Base-by-base conservation (phyloP, 64 coral and sea anemone genomes). In the Porites australiensis region DNA sequence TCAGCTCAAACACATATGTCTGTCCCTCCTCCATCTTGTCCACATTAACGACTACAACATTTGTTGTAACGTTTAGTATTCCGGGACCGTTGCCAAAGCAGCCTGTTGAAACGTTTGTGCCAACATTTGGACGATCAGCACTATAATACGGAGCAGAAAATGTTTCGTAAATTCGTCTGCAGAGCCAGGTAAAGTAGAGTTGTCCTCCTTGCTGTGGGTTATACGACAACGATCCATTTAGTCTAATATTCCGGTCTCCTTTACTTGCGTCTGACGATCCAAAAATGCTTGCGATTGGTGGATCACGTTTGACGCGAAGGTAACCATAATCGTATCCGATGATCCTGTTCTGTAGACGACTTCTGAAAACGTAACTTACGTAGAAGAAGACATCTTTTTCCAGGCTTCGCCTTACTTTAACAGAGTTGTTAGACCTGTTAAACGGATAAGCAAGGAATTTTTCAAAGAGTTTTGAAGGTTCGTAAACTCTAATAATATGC, bases 1-100 rank as follows among this genome's bases (percentile, higher is more conserved):
- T 5, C 52, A 77, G 75, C n/a, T 77, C 50, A 77, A 77, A 77
- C 16, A 77, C 75, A 20, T 77, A 77, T 6, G 15, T 52, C 22
- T 77, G 50, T 16, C 48, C 75, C 6, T 3, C 19, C 19, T 77
- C 50, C 75, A 77, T 77, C 19, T 77, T 51, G 48, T 77, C 75
- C 3, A 77, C 75, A n/a, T 77, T 19, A 2, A 77, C 75, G 54
- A 55, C 44, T 20, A 77, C 3, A 50, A 54, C 4, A 77, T 51
- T 45, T 19, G 16, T 6, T 2, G 5, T 0, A 75, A 13, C 12
- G 15, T 13, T 75, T 13, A 75, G 72, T 75, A 43, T 75, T 75
- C 72, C 72, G 2, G 72, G 72, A 6, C 72, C 72, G 13, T 50
- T 15, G 3, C 72, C 72, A 75, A 48, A 75, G 72, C 72, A 75